Evolutionary conservation across 2,797 vertebrate genomes (phyloP), one percentile per base, ranked within the genome.

Genomic region (Chanos chanos): DNA sequence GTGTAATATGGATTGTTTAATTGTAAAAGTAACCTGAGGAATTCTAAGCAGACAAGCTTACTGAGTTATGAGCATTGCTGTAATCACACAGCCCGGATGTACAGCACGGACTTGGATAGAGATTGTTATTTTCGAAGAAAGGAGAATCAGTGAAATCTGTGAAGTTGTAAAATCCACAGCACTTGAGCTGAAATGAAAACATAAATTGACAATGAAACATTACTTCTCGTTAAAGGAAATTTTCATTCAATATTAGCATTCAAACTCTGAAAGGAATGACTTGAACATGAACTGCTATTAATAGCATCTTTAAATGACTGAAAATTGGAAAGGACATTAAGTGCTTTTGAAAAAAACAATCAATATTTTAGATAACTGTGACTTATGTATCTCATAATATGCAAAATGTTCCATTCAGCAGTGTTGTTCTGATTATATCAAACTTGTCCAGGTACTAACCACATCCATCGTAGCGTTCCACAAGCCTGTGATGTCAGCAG

Each of bases 381-480:
- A n/a, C n/a, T n/a, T n/a, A n/a, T n/a, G n/a, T n/a, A n/a, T n/a
- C n/a, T n/a, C n/a, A n/a, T n/a, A n/a, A n/a, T n/a, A n/a, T n/a
- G n/a, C n/a, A n/a, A n/a, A n/a, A n/a, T n/a, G n/a, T n/a, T n/a
- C n/a, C n/a, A n/a, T n/a, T n/a, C n/a, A n/a, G n/a, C n/a, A n/a
- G n/a, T n/a, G n/a, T n/a, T n/a, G n/a, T n/a, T n/a, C n/a, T n/a
- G n/a, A n/a, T n/a, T n/a, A n/a, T n/a, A n/a, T n/a, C n/a, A n/a
- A n/a, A n/a, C n/a, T n/a, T n/a, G n/a, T n/a, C n/a, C n/a, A n/a
- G 4, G 70, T 12, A 60, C 62, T 16, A 66, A 92, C 92, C 72
- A 80, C 60, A 18, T 2, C 63, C 92, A 93, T 93, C 0, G 86
- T 87, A 0, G 77, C 31, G 3, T 91, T 77, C 89, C 90, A 92